These are phyloP conservation scores for Myotis yumanensis DNA, from an alignment of 2,113 vertebrate genomes.

Conservation along the genomic window DNA sequence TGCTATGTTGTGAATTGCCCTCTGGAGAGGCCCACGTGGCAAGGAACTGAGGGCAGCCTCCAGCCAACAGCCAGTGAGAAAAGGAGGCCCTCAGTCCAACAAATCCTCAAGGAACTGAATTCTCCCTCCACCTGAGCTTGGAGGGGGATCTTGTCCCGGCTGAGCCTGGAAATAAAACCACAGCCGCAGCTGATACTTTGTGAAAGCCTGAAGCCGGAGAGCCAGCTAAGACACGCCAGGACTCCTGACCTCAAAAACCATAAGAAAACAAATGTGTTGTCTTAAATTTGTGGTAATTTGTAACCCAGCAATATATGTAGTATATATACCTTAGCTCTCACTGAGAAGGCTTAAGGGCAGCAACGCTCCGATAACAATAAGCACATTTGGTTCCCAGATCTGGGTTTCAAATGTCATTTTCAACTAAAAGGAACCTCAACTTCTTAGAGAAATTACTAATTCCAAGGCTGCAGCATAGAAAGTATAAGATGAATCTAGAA, in stretches of 20 bases:
- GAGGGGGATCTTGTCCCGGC: background rate
- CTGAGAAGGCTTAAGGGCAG: background rate
- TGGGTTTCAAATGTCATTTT: background rate
- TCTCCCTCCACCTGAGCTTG: background rate
- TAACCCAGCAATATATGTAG: no score
- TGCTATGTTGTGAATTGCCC: background rate
- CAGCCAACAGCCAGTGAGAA: background rate
- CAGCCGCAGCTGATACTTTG: background rate
- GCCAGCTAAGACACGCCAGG: background rate
- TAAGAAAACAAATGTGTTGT: background rate
- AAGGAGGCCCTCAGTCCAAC: background rate
- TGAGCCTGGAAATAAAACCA: background rate
- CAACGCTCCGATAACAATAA: background rate
- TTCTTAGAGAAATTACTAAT: background rate
- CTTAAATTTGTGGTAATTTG: background rate
- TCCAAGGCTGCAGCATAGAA: background rate
- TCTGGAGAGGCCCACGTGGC: background rate
- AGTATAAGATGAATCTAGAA: background rate
- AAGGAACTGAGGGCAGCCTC: background rate
- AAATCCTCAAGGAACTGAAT: background rate
- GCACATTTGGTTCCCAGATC: background rate
- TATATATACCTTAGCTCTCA: background rate
- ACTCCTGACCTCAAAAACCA: background rate
- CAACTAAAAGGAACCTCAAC: background rate
- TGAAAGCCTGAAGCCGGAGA: background rate